Evolutionary conservation across 2,113 vertebrate species (phyloP).

Genomic region (Rhipidura dahli): DNA sequence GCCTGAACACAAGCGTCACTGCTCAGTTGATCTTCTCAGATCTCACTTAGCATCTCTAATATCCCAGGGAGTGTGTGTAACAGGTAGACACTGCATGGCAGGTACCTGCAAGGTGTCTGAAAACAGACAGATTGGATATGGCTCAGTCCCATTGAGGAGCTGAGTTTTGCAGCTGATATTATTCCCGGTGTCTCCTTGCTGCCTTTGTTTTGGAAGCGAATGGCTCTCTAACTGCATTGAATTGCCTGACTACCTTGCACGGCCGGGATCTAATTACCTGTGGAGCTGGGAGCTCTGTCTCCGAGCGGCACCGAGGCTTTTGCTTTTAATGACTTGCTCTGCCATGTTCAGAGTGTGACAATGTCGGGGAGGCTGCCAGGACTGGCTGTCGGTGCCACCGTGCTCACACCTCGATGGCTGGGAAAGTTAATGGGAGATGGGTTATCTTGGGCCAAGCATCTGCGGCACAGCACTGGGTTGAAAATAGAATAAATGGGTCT

Average conservation of each 20-base stretch:
- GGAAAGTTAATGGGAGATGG: not conserved
- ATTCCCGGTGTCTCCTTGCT: not conserved
- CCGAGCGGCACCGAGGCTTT: not conserved
- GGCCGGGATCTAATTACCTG: constrained; percentile 51
- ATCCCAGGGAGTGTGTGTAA: not conserved
- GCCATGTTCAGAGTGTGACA: not conserved
- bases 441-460: not conserved
- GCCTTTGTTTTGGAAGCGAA: constrained; percentile 52
- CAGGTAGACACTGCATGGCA: not conserved
- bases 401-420: not conserved
- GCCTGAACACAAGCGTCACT: not conserved
- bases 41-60: not conserved
- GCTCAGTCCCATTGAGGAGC: not conserved
- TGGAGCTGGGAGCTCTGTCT: constrained; percentile 24
- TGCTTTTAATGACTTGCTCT: constrained; percentile 46
- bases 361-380: constrained; percentile 25
- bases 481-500: not conserved
- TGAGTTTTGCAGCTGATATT: not conserved
- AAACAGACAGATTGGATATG: not conserved
- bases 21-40: not conserved
- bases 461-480: not conserved
- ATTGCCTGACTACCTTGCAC: constrained; percentile 31
- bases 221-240: constrained; percentile 21
- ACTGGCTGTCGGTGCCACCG: not conserved
- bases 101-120: not conserved